Evolutionary conservation across 2,113 vertebrate genomes (phyloP).

Genomic region (Brienomyrus longianalis): DNA sequence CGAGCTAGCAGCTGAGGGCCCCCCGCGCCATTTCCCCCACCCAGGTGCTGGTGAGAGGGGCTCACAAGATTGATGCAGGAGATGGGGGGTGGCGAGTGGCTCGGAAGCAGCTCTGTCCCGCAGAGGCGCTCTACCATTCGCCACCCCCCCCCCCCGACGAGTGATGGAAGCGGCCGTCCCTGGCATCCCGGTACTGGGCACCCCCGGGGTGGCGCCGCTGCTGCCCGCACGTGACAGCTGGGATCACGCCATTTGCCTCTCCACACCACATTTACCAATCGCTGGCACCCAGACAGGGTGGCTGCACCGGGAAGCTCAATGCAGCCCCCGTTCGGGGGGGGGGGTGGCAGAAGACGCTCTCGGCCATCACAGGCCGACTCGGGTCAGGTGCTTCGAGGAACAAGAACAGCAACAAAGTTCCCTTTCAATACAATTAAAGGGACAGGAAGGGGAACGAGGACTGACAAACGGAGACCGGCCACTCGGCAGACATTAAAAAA

Average conservation of each 20-base stretch:
- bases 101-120: constrained; percentile 29
- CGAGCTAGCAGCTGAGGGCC: constrained; percentile 18
- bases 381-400: constrained; percentile 42
- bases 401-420: neutral
- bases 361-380: constrained; percentile 11
- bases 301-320: constrained; percentile 46
- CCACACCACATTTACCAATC: constrained; percentile 89
- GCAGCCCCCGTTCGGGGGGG: constrained; percentile 43
- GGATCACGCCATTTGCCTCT: constrained; percentile 83
- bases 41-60: constrained; percentile 37
- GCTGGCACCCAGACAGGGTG: constrained; percentile 54
- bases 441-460: neutral
- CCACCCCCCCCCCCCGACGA: constrained; percentile 53
- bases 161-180: constrained; percentile 70
- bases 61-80: constrained; percentile 55
- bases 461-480: neutral
- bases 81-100: constrained; percentile 36
- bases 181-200: constrained; percentile 57
- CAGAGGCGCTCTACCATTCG: neutral
- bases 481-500: neutral
- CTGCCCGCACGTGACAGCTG: constrained; percentile 79
- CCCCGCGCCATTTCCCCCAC: constrained; percentile 5
- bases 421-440: neutral
- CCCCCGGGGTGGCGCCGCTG: constrained; percentile 45
- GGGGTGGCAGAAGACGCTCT: neutral